Conservation (phyloP, 1,140 invertebrate genomes). For the Acromyrmex charruanus region DNA sequence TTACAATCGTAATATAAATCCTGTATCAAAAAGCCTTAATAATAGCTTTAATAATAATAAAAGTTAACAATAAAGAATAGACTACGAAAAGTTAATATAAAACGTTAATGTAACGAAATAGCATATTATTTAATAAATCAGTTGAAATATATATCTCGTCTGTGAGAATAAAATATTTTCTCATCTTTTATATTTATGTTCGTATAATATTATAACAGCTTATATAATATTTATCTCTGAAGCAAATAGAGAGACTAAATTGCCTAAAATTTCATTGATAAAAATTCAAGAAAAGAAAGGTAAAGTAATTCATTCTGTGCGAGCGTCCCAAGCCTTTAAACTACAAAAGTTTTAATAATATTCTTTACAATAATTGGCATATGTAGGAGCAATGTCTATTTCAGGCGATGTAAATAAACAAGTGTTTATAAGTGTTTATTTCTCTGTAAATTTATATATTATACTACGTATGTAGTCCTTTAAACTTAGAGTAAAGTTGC, state of each 20-base stretch:
- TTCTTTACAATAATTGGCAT: too few species aligned
- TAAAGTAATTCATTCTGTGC: background rate
- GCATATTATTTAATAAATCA: background rate
- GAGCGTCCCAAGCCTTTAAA: too few species aligned
- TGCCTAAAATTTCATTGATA: background rate
- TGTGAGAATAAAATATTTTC: background rate
- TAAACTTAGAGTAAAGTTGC: too few species aligned
- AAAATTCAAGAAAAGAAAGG: background rate
- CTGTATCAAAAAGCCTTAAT: background rate
- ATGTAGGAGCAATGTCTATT: too few species aligned
- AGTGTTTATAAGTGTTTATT: too few species aligned
- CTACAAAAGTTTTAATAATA: too few species aligned
- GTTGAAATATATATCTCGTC: background rate
- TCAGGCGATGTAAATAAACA: too few species aligned
- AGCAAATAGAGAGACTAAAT: background rate
- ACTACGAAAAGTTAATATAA: background rate
- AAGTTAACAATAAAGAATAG: slow-evolving; percentile 11
- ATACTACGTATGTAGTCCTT: too few species aligned
- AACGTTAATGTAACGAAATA: background rate
- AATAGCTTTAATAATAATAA: too few species aligned
- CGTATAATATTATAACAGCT: background rate
- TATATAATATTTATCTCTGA: background rate
- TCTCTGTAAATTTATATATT: too few species aligned
- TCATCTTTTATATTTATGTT: slow-evolving; percentile 2
- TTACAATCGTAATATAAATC: background rate